Evolutionary conservation across 2,888 invertebrate species (phyloP), one percentile per base, ranked within the genome.

Genomic region (Drosophila barbarae): DNA sequence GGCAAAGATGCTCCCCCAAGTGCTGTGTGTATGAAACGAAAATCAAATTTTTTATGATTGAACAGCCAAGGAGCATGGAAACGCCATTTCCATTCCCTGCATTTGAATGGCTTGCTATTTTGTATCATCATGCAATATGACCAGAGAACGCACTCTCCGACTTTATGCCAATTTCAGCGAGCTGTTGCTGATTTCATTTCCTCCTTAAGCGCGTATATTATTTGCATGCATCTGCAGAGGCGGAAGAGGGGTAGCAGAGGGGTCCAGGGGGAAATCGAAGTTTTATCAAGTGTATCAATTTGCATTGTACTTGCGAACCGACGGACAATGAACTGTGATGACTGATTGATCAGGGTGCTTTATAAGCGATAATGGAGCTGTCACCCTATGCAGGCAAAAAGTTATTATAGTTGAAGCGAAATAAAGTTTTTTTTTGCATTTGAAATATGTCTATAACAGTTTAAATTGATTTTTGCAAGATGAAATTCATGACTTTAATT

Each of bases 41-140:
- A 79, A 84, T 79, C 82, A 84, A 84, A 81, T 84, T 79, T 77
- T 77, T 78, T 79, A 84, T 81, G 78, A 79, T 84, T 81, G 84
- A 84, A 73, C 84, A 75, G 82, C 68, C 76, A 79, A 65, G 84
- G 57, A 73, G 82, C 76, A 69, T 79, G 76, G 73, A 81, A 79
- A 70, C 66, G 67, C 60, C 69, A 69, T 69, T 69, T 61, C 70
- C 61, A 60, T 42, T 30, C 41, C 28, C 47, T 21, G 26, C 32
- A 35, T 63, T 70, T 64, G 69, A 78, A 81, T 77, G 78, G 72
- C 72, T 70, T 58, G 79, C 65, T 67, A 79, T 79, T 75, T 79
- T 84, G 84, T 84, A 81, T 84, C 84, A 76, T 69, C 70, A 42
- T 71, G 75, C 82, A 71, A 72, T 78, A 69, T 81, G 79, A 69